phyloP scores from a whole-genome alignment of 2,113 vertebrate genomes.

The Xenus cinereus region DNA sequence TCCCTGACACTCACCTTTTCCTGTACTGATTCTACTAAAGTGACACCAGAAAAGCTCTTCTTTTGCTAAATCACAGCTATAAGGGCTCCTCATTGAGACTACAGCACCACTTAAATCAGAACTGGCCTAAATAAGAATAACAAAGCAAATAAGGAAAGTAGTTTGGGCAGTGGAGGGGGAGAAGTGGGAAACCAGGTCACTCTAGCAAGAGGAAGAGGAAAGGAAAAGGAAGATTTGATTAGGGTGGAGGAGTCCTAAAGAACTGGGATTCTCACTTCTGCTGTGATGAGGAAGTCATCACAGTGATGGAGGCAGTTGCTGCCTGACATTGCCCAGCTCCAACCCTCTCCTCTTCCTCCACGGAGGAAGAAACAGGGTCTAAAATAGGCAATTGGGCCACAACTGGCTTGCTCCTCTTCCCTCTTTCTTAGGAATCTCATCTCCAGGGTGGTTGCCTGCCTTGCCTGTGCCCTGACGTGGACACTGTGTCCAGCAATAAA shows the following conservation, averaged over 20 bases:
- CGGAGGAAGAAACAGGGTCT: background rate
- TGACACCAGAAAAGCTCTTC: background rate
- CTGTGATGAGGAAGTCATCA: background rate
- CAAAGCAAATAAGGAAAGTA: no score
- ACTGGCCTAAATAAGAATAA: no score
- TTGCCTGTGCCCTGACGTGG: fast-evolving
- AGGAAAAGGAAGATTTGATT: background rate
- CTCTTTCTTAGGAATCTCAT: background rate
- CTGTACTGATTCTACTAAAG: background rate
- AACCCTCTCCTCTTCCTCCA: background rate
- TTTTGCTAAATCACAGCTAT: no score
- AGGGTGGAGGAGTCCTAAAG: background rate
- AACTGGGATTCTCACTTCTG: background rate
- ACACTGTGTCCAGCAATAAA: background rate
- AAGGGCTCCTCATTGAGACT: no score
- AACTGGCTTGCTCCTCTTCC: background rate
- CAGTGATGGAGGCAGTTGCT: background rate
- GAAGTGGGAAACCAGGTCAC: no score
- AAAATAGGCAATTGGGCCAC: background rate
- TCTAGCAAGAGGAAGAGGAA: background rate
- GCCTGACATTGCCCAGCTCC: background rate
- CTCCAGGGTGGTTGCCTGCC: background rate
- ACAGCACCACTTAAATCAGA: no score
- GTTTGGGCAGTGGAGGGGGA: no score
- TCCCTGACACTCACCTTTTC: background rate